Conservation (phyloP, 1,140 invertebrate genomes). For the Dufourea novaeangliae region DNA sequence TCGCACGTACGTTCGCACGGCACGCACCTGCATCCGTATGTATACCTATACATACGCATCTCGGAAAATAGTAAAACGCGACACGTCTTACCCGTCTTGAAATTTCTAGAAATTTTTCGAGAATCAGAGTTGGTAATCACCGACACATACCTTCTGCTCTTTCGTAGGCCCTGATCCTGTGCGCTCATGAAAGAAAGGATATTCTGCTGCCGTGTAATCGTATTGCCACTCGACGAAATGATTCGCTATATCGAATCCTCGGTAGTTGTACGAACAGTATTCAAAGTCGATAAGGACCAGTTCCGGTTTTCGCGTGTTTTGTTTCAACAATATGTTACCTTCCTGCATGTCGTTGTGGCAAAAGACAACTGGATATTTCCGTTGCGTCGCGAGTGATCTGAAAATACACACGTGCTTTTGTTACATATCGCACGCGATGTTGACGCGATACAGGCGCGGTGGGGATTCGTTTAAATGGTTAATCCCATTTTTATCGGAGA, state of each 20-base stretch:
- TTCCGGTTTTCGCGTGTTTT: constrained; percentile 84
- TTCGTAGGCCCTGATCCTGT: constrained; percentile 87
- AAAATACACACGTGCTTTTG: constrained; percentile 22
- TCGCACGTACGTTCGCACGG: neutral
- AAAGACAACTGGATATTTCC: constrained; percentile 94
- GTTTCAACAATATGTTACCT: constrained; percentile 87
- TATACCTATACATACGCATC: neutral
- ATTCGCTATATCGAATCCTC: constrained; percentile 97
- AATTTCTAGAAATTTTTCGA: constrained; percentile 33
- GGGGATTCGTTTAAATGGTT: no score
- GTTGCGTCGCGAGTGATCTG: constrained; percentile 73
- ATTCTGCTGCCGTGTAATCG: constrained; percentile 90
- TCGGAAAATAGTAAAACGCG: constrained; percentile 30
- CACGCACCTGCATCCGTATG: neutral
- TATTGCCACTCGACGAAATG: constrained; percentile 98
- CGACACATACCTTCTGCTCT: constrained; percentile 89
- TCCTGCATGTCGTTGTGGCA: constrained; percentile 99
- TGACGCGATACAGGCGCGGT: no score
- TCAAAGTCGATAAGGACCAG: constrained; percentile 95
- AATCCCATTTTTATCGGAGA: no score
- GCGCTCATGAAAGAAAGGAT: constrained; percentile 90
- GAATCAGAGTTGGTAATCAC: neutral
- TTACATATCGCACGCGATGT: neutral
- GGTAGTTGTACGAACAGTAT: constrained; percentile 96
- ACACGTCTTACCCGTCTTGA: constrained; percentile 63